Base-by-base conservation (phyloP, 2,888 invertebrate genomes). In the Diabrotica balteata region DNA sequence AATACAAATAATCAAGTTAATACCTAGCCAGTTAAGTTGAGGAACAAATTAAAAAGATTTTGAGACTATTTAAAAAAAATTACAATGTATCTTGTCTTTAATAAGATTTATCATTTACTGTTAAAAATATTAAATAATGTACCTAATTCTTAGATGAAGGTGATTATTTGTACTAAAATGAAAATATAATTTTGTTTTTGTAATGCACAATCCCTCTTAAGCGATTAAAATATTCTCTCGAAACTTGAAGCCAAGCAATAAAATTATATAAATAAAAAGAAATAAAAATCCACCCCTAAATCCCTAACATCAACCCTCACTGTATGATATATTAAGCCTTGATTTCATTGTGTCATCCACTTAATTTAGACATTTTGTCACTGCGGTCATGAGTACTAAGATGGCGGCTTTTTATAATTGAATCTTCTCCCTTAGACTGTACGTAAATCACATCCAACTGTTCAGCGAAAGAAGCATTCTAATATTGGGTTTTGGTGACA, bases 401-500 rank as follows among this genome's bases (percentile, higher is more conserved):
- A 82, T 82, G 82, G 82, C 80, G 81, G 79, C 77, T 73, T 75
- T 73, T 69, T 73, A 77, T 77, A 78, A 78, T 79, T 78, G 78
- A 78, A 78, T 79, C 75, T 65, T 63, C 62, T 53, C 59, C 47
- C 67, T 78, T 76, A 80, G 80, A 79, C 70, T 72, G 76, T 78
- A 70, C 3, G 71, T 74, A 61, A 59, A 73, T 66, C 60, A 57
- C 69, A 53, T 61, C 61, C 63, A 32, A 64, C 59, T 54, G 45
- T 53, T 63, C 57, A 9, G n/a, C 57, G 76, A 78, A 76, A 72
- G 76, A 75, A 77, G 45, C 79, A 80, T 75, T 80, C 81, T 81
- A 78, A 81, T 78, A 70, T 75, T 68, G 72, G 79, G 80, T 80
- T 80, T 78, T 78, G 78, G 79, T 83, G 81, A 82, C 82, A 80